Evolutionary conservation across 2,797 vertebrate genomes (phyloP).

Genomic region (Cuniculus paca): DNA sequence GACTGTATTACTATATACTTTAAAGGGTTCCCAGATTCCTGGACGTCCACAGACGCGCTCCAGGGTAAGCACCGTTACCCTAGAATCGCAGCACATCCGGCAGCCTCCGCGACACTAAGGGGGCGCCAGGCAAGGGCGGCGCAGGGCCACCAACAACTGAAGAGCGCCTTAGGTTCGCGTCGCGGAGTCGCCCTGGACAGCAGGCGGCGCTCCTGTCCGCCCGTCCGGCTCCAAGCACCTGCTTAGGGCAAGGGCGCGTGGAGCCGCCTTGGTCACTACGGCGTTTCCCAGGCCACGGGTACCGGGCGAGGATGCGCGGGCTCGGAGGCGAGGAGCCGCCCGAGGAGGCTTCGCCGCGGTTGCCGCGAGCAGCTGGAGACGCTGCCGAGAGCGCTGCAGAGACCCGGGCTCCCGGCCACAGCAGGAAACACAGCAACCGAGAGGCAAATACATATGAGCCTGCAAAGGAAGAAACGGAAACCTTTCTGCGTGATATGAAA

Average conservation of each 20-base stretch:
- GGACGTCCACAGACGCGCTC: not conserved
- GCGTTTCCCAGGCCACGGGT: not conserved
- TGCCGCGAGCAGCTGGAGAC: not conserved
- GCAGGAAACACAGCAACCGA: not conserved
- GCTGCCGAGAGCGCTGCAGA: not conserved
- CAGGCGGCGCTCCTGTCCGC: slow-evolving; percentile 71
- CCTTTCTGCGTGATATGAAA: slow-evolving; percentile 19
- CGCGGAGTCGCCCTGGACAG: not conserved
- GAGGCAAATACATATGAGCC: not conserved
- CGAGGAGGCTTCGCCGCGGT: too few relatives aligned
- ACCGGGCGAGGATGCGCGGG: not conserved
- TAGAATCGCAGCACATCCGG: not conserved
- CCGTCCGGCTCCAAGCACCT: not conserved
- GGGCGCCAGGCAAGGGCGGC: not conserved
- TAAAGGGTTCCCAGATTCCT: not conserved
- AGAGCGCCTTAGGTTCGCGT: not conserved
- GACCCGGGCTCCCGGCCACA: not conserved
- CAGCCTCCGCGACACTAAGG: not conserved
- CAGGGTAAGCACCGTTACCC: not conserved
- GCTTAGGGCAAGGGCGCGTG: not conserved
- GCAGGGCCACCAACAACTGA: not conserved
- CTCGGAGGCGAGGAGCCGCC: not conserved
- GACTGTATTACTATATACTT: not conserved
- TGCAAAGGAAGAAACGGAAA: slow-evolving; percentile 22
- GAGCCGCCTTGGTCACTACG: not conserved